Base-by-base conservation (phyloP, 2,797 vertebrate species). In the Sebastes umbrosus region DNA sequence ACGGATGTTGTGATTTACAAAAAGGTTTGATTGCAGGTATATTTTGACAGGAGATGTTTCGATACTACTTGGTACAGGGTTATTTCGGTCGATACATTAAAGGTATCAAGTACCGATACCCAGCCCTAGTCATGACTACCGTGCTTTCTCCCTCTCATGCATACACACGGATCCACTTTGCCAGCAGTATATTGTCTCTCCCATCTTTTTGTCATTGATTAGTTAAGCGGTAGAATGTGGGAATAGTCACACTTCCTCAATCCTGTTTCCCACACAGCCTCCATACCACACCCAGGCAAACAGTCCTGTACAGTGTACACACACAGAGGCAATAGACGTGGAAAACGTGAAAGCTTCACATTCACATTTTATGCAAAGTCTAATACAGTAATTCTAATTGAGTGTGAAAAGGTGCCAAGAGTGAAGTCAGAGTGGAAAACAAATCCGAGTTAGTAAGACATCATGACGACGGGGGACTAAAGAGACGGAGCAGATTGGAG, bases 231-330 rank as follows among this genome's bases (percentile, higher is more conserved):
- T 29, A 75, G 25, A 57, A 66, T 66, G 69, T 79, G 50, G 70
- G 60, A 79, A 79, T n/a, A 52, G 64, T 82, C 62, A 34, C 20
- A 75, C 24, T 59, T 75, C 66, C 63, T 73, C 73, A 50, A 20
- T 70, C 63, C 16, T 29, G 34, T 81, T 84, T 80, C 16, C 46
- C 24, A 46, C 16, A 14, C 39, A 22, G 46, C 11, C 70, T 83
- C 60, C 22, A 29, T 11, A 29, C 64, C 10, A 69, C 85, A 58
- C 73, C 20, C 70, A 64, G 18, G 73, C 62, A 68, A 69, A 73
- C 29, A 73, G 6, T 39, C 27, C 65, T 32, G 16, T 34, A 68
- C 18, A n/a, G 54, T 50, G 25, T 4, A 54, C 52, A 67, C 32
- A 76, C 29, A 18, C 16, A 43, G 7, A 52, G 8, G 58, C 50